These are phyloP conservation scores for Bubo scandiacus DNA, from an alignment of 2,113 vertebrate species.

Conservation along the genomic window DNA sequence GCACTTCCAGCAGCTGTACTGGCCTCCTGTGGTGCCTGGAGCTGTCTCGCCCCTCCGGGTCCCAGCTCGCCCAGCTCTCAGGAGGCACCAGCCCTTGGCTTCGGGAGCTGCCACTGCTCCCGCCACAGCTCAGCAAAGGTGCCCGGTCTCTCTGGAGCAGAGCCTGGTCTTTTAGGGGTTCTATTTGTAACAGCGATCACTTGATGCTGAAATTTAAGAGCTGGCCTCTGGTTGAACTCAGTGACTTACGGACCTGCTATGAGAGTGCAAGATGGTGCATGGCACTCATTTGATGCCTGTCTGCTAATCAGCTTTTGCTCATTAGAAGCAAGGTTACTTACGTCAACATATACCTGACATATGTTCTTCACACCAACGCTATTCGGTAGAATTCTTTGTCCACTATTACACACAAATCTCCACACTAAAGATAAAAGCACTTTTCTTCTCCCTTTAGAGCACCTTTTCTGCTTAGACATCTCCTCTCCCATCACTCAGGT, in stretches of 20 bases:
- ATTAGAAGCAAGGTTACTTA: background rate
- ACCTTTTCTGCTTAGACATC: background rate
- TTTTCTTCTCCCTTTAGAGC: background rate
- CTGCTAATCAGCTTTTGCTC: background rate
- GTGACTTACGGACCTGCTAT: background rate
- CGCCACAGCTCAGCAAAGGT: background rate
- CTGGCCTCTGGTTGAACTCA: background rate
- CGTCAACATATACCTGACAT: background rate
- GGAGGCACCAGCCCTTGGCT: background rate
- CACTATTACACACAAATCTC: background rate
- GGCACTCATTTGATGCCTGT: too few relatives aligned
- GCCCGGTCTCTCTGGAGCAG: rapidly evolving
- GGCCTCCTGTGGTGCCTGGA: rapidly evolving
- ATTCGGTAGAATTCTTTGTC: background rate
- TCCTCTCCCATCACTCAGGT: background rate
- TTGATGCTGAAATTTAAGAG: background rate
- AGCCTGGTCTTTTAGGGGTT: background rate
- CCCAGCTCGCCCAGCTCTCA: background rate
- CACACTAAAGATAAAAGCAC: too few relatives aligned
- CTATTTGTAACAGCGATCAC: rapidly evolving
- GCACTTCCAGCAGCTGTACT: background rate
- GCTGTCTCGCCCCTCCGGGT: background rate
- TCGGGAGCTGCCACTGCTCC: rapidly evolving
- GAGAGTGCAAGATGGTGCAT: rapidly evolving
- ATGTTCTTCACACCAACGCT: rapidly evolving